Conservation (phyloP, 2,113 vertebrate species). For the Hydrochoerus hydrochaeris region DNA sequence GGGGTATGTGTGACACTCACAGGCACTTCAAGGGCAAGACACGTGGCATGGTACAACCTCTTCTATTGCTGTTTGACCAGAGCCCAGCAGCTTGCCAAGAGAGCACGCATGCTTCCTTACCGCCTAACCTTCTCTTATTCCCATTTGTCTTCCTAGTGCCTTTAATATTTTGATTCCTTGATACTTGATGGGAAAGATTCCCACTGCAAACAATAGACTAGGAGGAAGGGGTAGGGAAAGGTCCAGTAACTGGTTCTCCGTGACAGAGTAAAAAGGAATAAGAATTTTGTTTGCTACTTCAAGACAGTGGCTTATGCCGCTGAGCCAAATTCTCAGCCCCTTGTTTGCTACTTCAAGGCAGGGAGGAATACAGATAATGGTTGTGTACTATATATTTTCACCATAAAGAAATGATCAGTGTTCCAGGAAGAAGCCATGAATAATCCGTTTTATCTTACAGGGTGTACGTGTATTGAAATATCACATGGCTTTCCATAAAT, state of each 20-base stretch:
- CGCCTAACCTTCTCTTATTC: background rate
- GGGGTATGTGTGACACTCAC: background rate
- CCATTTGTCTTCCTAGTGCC: background rate
- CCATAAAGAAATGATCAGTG: background rate
- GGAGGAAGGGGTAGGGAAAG: background rate
- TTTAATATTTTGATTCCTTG: background rate
- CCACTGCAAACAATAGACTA: background rate
- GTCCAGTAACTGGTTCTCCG: background rate
- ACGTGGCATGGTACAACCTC: fast-evolving
- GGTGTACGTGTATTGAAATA: background rate
- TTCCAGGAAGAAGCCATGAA: background rate
- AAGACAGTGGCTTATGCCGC: no score
- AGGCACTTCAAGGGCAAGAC: background rate
- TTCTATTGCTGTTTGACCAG: background rate
- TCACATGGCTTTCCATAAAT: background rate
- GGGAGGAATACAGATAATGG: no score
- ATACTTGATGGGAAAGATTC: background rate
- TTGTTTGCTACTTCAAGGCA: no score
- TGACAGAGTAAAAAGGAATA: background rate
- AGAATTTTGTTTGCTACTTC: background rate
- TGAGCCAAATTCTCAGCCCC: no score
- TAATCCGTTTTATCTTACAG: background rate
- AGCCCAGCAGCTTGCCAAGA: background rate
- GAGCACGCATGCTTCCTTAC: fast-evolving
- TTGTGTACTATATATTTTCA: background rate